Percentiles rank a stretch among this genome's conserved stretches.
Conservation (phyloP, 2,113 vertebrate species). For the Elanoides forficatus region DNA sequence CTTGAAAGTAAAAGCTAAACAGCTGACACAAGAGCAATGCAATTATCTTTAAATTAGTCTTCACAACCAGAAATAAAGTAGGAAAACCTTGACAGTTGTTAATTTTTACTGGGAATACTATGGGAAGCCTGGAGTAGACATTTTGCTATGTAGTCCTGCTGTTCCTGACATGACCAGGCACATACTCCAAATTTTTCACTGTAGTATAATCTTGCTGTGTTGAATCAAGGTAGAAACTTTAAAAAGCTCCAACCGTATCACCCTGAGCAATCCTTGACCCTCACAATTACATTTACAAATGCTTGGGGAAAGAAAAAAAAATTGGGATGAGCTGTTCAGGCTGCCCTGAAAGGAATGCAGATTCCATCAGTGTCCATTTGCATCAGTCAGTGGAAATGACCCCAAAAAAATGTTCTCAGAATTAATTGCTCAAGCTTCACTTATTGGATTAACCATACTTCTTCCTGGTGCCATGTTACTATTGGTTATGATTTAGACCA, state of each 20-base stretch:
- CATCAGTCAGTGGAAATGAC: slow-evolving; percentile 51
- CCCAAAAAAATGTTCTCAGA: background rate
- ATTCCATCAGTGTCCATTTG: slow-evolving; percentile 38
- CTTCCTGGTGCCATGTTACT: background rate
- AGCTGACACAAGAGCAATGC: background rate
- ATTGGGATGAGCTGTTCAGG: background rate
- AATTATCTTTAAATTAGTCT: background rate
- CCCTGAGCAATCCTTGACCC: slow-evolving; percentile 15
- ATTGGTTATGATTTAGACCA: background rate
- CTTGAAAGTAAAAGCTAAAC: background rate
- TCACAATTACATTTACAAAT: background rate
- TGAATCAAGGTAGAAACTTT: background rate
- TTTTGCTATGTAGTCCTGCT: background rate
- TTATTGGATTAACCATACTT: slow-evolving; percentile 4
- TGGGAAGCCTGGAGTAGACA: background rate
- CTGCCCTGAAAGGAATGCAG: slow-evolving; percentile 42
- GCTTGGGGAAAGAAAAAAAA: background rate
- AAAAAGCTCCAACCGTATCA: background rate
- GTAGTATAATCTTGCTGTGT: background rate
- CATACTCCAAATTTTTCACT: background rate
- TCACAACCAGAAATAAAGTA: background rate
- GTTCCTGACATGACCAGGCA: background rate
- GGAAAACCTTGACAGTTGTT: background rate
- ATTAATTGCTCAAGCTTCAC: background rate
- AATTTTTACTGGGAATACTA: background rate